Conservation (phyloP, 2,113 vertebrate species). For the Sinocyclocheilus grahami region DNA sequence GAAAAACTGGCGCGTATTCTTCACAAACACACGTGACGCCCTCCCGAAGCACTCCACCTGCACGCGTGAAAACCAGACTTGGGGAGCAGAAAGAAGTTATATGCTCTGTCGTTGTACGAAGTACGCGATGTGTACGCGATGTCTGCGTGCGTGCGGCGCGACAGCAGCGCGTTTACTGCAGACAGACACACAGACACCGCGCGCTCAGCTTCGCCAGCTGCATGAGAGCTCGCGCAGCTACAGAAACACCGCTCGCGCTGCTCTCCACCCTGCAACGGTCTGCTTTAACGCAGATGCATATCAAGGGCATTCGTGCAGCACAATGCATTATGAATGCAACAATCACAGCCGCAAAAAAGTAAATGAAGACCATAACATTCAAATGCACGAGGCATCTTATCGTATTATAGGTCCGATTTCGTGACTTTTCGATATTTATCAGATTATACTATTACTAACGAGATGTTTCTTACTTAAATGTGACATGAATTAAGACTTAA, state of each 20-base stretch:
- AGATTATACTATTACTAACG: neutral
- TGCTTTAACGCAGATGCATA: no score
- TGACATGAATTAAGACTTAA: neutral
- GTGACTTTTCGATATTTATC: neutral
- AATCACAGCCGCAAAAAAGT: fast-evolving
- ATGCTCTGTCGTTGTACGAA: neutral
- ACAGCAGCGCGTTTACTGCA: conserved; percentile 52
- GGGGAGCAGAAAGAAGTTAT: neutral
- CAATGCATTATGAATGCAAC: neutral
- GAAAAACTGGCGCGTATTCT: conserved; percentile 17
- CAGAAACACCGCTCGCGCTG: neutral
- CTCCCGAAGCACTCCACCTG: neutral
- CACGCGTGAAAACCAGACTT: neutral
- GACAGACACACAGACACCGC: conserved; percentile 64
- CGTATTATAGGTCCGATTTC: neutral
- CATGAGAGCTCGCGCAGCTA: neutral
- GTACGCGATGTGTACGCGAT: neutral
- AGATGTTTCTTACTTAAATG: neutral
- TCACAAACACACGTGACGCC: neutral
- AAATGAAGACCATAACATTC: neutral
- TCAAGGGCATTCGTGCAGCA: neutral
- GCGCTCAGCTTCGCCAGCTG: conserved; percentile 28
- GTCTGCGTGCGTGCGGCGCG: no score
- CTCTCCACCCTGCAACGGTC: no score
- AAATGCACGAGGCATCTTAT: neutral